Conservation (phyloP, 2,797 vertebrate species). For the Brachyalestes nurse region DNA sequence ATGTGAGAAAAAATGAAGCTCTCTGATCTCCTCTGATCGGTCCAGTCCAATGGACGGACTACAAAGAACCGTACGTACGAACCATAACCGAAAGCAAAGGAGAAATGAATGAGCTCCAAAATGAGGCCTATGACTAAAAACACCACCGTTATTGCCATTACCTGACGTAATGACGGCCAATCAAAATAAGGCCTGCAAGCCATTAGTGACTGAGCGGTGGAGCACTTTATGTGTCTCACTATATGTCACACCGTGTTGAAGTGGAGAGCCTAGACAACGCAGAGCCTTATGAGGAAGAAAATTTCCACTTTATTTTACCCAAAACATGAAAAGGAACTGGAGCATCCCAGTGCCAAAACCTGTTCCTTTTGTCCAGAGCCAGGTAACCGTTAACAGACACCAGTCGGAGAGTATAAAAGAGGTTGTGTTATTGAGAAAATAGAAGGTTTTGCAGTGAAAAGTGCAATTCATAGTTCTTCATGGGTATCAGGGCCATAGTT, state of each 20-base stretch:
- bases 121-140: constrained; percentile 71
- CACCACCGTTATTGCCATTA: constrained; percentile 72
- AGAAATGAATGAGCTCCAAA: constrained; percentile 56
- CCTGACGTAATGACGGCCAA: constrained; percentile 79
- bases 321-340: constrained; percentile 58
- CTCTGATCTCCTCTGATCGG: constrained; percentile 19
- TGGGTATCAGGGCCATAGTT: not conserved
- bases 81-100: constrained; percentile 47
- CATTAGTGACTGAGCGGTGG: constrained; percentile 71
- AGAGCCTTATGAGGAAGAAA: constrained; percentile 52
- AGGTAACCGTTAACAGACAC: constrained; percentile 18
- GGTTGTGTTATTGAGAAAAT: constrained; percentile 35
- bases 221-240: constrained; percentile 57
- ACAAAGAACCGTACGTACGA: constrained; percentile 12
- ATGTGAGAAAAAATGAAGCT: not conserved
- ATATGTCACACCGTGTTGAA: constrained; percentile 61
- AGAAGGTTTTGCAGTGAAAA: not conserved
- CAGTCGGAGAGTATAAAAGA: constrained; percentile 42
- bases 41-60: constrained; percentile 23
- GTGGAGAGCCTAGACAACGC: constrained; percentile 63
- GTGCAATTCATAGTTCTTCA: not conserved
- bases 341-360: constrained; percentile 47
- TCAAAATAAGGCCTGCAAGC: constrained; percentile 77
- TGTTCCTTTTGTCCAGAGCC: constrained; percentile 57
- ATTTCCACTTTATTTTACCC: constrained; percentile 57